A percentile compares a stretch with the other conserved stretches of the same genome.
Conservation (phyloP, 2,113 vertebrate species). For the Plecotus auritus region DNA sequence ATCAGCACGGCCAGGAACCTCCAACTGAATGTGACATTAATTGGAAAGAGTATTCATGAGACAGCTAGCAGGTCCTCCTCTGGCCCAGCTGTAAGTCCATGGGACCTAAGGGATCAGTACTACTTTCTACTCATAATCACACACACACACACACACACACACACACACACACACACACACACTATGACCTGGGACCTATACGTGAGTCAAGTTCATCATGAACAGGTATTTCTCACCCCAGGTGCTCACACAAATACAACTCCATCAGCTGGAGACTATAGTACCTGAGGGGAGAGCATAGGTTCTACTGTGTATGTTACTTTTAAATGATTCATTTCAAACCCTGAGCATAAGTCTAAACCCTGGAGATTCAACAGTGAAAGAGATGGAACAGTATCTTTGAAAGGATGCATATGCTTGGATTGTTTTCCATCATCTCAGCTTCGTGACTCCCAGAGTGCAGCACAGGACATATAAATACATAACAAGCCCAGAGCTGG, state of each 20-base stretch:
- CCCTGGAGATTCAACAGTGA: background rate
- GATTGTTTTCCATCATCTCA: background rate
- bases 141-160: fast-evolving
- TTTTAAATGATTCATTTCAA: background rate
- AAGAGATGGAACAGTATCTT: background rate
- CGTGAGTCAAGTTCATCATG: background rate
- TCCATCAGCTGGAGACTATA: background rate
- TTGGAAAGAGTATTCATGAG: background rate
- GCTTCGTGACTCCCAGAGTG: background rate
- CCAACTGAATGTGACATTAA: background rate
- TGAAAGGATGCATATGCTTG: background rate
- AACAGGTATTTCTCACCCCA: background rate
- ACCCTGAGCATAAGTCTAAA: background rate
- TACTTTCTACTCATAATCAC: background rate
- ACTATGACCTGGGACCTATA: background rate
- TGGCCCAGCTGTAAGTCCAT: background rate
- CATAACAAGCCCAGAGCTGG: background rate
- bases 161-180: fast-evolving
- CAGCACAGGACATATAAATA: background rate
- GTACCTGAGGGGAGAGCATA: background rate
- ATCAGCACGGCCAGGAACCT: background rate
- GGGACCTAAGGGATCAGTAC: background rate
- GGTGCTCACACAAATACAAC: background rate
- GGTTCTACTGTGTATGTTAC: background rate
- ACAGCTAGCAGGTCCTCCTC: background rate